Percentiles rank a stretch among this genome's conserved stretches.
These are phyloP conservation scores for Oxytorus armatus DNA, from an alignment of 2,888 invertebrate genomes.

Conservation along the genomic window DNA sequence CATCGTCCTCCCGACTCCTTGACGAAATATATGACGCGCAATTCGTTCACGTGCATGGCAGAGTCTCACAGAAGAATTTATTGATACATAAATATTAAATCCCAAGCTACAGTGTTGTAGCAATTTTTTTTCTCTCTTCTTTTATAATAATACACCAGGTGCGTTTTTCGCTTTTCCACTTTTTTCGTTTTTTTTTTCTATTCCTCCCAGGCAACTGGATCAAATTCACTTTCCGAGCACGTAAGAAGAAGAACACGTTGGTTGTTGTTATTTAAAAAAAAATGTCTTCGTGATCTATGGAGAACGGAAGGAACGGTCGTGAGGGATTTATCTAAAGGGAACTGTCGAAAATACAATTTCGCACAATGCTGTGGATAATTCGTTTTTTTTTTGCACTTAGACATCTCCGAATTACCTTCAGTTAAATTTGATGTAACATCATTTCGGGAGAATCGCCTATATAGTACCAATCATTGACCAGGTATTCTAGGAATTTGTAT, in stretches of 20 bases:
- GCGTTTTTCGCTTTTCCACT: not conserved
- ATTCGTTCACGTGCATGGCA: not conserved
- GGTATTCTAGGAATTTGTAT: slow-evolving; percentile 25
- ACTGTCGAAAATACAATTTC: too few relatives aligned
- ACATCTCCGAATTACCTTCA: too few relatives aligned
- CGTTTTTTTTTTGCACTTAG: not conserved
- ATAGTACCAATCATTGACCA: slow-evolving; percentile 19
- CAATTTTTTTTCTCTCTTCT: slow-evolving; percentile 21
- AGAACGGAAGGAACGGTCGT: too few relatives aligned
- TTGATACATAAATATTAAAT: slow-evolving; percentile 54
- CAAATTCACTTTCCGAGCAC: too few relatives aligned
- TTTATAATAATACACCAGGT: not conserved
- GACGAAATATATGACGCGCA: slow-evolving; percentile 9
- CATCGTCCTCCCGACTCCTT: slow-evolving; percentile 16
- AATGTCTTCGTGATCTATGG: too few relatives aligned
- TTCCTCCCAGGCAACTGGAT: too few relatives aligned
- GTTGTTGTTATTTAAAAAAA: too few relatives aligned
- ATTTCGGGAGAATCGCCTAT: not conserved
- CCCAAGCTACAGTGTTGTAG: slow-evolving; percentile 24
- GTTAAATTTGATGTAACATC: too few relatives aligned
- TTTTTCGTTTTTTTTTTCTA: not conserved
- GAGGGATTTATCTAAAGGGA: too few relatives aligned
- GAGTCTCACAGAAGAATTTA: slow-evolving; percentile 28
- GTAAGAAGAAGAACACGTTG: too few relatives aligned
- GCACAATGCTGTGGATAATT: too few relatives aligned